Base-by-base conservation (phyloP, 2,888 invertebrate species). In the Eupithecia tripunctaria region DNA sequence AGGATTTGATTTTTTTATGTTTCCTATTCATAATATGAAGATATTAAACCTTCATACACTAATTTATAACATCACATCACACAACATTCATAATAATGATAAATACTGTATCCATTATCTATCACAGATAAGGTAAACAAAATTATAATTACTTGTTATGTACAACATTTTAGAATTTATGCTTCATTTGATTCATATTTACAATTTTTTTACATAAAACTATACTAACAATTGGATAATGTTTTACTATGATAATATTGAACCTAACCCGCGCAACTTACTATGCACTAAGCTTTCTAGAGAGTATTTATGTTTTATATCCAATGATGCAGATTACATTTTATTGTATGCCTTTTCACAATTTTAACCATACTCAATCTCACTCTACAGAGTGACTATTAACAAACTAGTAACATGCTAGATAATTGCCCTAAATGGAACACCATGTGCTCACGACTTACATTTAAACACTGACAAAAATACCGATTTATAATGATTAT, bases 81-180 rank as follows among this genome's bases (percentile, higher is more conserved):
- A 83, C 79, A 82, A 83, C 78, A 84, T 83, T 80, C 66, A 82
- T 83, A 83, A 73, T 81, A 81, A n/a, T 84, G 81, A 82, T 81
- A 81, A 84, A 86, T 84, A 85, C 84, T 86, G 83, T 79, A 76
- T 74, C 79, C 74, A 79, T 85, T 76, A 90, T n/a, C n/a, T n/a
- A n/a, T 91, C 91, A 91, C 91, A 91, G 91, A 89, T 84, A 90
- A 89, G 88, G 79, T 80, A 89, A 88, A 84, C 72, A 81, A 84
- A 85, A 83, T 76, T 72, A 79, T 76, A 74, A 72, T 70, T 82
- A 82, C 82, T 76, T 72, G 82, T 87, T 92, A 92, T 92, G 76
- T 92, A 94, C 92, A 92, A 86, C 81, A 87, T 85, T 94, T 94
- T 93, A 93, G 93, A 94, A 94, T 94, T 88, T 85, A 91, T 93